A percentile compares a stretch with the other conserved stretches of the same genome.
phyloP scores from a whole-genome alignment of 2,888 invertebrate species.

The Heteromyza rotundicornis region DNA sequence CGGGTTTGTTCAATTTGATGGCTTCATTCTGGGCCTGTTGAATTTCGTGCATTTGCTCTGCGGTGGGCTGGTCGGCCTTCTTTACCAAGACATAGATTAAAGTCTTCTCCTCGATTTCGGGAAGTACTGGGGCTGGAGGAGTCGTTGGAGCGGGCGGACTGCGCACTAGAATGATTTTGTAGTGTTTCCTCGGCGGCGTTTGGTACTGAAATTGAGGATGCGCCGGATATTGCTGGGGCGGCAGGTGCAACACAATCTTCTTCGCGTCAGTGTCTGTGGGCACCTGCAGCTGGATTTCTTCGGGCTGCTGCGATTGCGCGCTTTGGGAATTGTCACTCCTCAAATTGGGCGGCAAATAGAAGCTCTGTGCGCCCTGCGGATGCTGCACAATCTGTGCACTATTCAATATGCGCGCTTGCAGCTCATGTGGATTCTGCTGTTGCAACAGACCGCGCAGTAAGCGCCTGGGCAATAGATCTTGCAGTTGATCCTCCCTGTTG shows the following conservation, averaged over 20 bases:
- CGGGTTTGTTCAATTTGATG: constrained; percentile 70
- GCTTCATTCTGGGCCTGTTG: constrained; percentile 67
- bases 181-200: constrained; percentile 72
- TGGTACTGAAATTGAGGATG: constrained; percentile 65
- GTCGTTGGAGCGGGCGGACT: constrained; percentile 46
- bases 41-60: constrained; percentile 65
- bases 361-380: constrained; percentile 5
- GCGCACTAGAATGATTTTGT: constrained; percentile 77
- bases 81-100: constrained; percentile 73
- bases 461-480: background rate
- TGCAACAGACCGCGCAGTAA: background rate
- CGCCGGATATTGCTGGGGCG: constrained; percentile 64
- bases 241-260: constrained; percentile 85
- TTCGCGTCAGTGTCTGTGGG: constrained; percentile 68
- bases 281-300: constrained; percentile 32
- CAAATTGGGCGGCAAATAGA: constrained; percentile 10
- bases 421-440: too few species aligned
- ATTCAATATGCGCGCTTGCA: background rate
- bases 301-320: constrained; percentile 2
- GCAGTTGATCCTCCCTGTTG: background rate
- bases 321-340: background rate
- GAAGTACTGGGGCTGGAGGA: constrained; percentile 27
- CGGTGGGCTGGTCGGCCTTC: constrained; percentile 71
- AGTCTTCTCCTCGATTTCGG: constrained; percentile 68
- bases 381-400: constrained; percentile 19